phyloP scores from a whole-genome alignment of 1,140 invertebrate species.

The roundworm (Caenorhabditis elegans) region DNA sequence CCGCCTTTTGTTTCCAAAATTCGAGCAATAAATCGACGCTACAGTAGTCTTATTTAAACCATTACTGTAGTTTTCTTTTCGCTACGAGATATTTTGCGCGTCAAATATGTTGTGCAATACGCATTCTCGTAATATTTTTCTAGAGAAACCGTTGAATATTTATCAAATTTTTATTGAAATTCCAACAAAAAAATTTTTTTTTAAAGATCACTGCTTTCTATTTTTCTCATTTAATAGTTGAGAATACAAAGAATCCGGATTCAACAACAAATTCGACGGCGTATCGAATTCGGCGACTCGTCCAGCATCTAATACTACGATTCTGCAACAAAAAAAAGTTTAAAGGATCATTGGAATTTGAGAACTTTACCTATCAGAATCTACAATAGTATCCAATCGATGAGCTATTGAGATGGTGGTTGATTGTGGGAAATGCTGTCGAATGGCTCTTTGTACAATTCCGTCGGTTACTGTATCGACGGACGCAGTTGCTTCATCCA shows the following conservation, averaged over 20 bases:
- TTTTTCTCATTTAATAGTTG: slow-evolving; percentile 25
- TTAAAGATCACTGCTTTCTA: slow-evolving; percentile 23
- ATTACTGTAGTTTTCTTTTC: too few species aligned
- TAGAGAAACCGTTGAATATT: too few species aligned
- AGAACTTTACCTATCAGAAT: slow-evolving; percentile 22
- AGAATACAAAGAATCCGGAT: slow-evolving; percentile 27
- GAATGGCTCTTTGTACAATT: slow-evolving; percentile 17
- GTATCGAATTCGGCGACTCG: slow-evolving; percentile 36
- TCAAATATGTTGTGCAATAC: too few species aligned
- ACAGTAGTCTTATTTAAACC: too few species aligned
- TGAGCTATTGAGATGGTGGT: slow-evolving; percentile 31
- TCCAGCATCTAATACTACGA: slow-evolving; percentile 30
- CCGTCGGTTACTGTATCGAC: slow-evolving; percentile 32
- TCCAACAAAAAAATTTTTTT: too few species aligned
- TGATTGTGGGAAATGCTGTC: slow-evolving; percentile 32
- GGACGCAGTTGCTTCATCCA: slow-evolving; percentile 37
- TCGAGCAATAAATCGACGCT: too few species aligned
- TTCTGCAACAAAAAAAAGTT: slow-evolving; percentile 1
- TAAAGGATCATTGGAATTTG: neutral
- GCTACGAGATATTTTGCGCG: too few species aligned
- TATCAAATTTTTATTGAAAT: too few species aligned
- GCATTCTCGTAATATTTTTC: too few species aligned
- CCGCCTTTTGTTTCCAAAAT: too few species aligned
- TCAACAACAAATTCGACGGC: slow-evolving; percentile 1
- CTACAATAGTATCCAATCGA: slow-evolving; percentile 32